Base-by-base conservation (phyloP, 2,797 vertebrate species). In the Hylomyscus alleni region DNA sequence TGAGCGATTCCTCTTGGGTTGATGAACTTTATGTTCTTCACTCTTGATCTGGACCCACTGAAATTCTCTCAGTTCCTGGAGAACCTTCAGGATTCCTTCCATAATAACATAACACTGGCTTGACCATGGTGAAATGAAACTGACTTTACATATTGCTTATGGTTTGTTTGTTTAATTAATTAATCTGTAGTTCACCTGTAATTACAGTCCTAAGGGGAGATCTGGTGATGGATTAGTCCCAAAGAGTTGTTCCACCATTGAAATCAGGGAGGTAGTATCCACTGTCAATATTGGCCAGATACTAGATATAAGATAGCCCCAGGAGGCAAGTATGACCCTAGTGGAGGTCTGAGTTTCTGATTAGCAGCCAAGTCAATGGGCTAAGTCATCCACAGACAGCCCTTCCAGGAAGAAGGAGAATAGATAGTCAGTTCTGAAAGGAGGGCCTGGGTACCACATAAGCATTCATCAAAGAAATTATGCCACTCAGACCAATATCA, bases 101-200 rank as follows among this genome's bases (percentile, higher is more conserved):
- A 15, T 2, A 83, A 37, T 12, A 82, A 84, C 15, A 3, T 67
- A 90, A 58, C 3, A 89, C 20, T 77, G 75, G 24, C 54, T 60
- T 83, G 10, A 29, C n/a, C 34, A 67, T 34, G 10, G 7, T 80
- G 69, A 78, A 3, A 76, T 58, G 6, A 1, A 65, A 29, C 44
- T 96, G 44, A 54, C 15, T 29, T 58, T 80, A 90, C 22, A 60
- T 91, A 76, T 95, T 91, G 12, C 58, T 94, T 1, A 77, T 80
- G 85, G 20, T 31, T 54, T 90, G 24, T 11, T 65, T 89, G 3
- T 50, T 47, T 75, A 87, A 73, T 72, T 54, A 87, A 72, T n/a
- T 56, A 50, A 83, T 93, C 6, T 69, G 3, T 7, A 88, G 11
- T 50, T 94, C 44, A 76, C 7, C 24, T 89, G 31, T 62, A 86